Evolutionary conservation across 2,113 vertebrate species (phyloP).

Genomic region (Pedionomus torquatus): DNA sequence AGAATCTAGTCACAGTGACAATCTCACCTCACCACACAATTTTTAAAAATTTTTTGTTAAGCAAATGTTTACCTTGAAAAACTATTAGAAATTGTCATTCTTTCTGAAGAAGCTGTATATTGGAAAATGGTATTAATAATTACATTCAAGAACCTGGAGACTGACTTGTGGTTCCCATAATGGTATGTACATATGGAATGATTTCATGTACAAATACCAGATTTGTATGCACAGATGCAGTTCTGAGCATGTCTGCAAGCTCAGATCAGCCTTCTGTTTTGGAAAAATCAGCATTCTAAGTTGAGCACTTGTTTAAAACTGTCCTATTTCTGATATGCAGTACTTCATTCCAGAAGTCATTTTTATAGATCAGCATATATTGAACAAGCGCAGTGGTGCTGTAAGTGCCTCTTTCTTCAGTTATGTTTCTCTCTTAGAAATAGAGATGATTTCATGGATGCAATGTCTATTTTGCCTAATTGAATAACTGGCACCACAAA

Average conservation of each 20-base stretch:
- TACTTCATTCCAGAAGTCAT: neutral
- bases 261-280: neutral
- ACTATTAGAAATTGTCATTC: neutral
- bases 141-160: neutral
- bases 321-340: neutral
- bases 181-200: neutral
- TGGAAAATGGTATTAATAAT: neutral
- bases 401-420: neutral
- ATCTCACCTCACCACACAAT: neutral
- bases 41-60: neutral
- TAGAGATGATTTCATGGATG: neutral
- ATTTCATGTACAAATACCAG: conserved; percentile 25
- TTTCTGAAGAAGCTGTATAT: neutral
- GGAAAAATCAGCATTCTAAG: neutral
- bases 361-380: neutral
- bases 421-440: neutral
- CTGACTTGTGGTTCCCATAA: neutral
- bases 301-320: neutral
- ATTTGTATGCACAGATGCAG: conserved; percentile 40
- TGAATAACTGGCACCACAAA: neutral
- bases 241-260: neutral
- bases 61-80: conserved; percentile 36
- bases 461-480: neutral
- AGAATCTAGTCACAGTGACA: neutral
- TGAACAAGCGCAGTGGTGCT: neutral